Evolutionary conservation across 1,140 invertebrate species (phyloP).

Genomic region (Zophobas morio): DNA sequence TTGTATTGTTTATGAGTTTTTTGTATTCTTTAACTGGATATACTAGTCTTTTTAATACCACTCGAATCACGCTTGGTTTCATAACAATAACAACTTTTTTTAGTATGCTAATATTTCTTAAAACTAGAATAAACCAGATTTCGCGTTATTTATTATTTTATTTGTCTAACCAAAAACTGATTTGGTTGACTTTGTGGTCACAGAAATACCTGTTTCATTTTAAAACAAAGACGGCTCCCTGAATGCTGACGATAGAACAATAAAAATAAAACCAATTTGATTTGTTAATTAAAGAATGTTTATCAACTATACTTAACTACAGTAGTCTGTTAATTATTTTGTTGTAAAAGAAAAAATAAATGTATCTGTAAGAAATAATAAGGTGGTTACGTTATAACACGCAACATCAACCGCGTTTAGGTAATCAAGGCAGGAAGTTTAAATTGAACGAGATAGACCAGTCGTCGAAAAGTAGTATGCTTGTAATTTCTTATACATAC

Average conservation of each 20-base stretch:
- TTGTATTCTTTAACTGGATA: conserved; percentile 12
- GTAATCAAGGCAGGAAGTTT: conserved; percentile 32
- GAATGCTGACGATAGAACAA: neutral
- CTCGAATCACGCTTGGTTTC: neutral
- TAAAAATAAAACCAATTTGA: conserved; percentile 6
- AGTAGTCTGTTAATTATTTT: conserved; percentile 14
- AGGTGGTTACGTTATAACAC: conserved; percentile 2
- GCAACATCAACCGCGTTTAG: conserved; percentile 27
- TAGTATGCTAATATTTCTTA: neutral
- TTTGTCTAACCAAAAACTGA: neutral
- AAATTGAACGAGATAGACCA: conserved; percentile 28
- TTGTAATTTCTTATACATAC: no score
- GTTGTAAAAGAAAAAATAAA: conserved; percentile 12
- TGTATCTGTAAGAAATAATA: conserved; percentile 13
- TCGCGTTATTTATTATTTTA: neutral
- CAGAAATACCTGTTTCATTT: no score
- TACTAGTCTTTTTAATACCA: conserved; percentile 11
- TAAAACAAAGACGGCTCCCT: no score
- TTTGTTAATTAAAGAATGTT: conserved; percentile 19
- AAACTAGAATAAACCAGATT: conserved; percentile 29
- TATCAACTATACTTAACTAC: neutral
- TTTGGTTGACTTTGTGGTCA: neutral
- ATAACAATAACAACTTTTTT: conserved; percentile 28
- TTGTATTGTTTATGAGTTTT: conserved; percentile 24
- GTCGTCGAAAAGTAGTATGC: conserved; percentile 10